These are phyloP conservation scores for Propithecus coquereli DNA, from an alignment of 2,113 vertebrate genomes.

Conservation along the genomic window DNA sequence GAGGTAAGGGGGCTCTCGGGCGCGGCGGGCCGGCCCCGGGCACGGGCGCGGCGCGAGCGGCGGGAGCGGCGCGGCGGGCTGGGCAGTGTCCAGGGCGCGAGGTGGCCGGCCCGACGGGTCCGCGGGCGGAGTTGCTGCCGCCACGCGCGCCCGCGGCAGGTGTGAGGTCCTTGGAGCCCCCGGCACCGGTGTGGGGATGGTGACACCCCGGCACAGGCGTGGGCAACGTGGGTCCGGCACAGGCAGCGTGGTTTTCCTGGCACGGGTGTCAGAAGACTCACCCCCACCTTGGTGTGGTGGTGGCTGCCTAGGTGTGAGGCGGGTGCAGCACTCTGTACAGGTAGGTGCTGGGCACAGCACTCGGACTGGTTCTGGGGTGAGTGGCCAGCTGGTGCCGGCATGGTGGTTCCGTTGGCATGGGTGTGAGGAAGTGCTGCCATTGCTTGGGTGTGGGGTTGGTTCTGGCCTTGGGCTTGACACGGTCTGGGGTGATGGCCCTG, in stretches of 20 bases:
- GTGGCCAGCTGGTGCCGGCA: neutral
- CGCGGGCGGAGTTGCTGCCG: constrained; percentile 41
- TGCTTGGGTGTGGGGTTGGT: neutral
- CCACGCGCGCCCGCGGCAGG: constrained; percentile 63
- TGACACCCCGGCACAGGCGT: constrained; percentile 29
- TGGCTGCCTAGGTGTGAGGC: constrained; percentile 38
- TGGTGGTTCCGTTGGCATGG: neutral
- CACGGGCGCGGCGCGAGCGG: neutral
- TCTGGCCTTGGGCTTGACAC: constrained; percentile 45
- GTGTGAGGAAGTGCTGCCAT: constrained; percentile 3
- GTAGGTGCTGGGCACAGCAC: neutral
- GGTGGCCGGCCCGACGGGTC: constrained; percentile 35
- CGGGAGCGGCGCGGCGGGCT: neutral
- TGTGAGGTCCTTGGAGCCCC: constrained; percentile 31
- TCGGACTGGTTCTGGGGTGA: rapidly evolving
- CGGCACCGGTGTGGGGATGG: neutral
- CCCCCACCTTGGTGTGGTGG: neutral
- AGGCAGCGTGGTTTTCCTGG: constrained; percentile 23
- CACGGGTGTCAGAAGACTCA: constrained; percentile 26
- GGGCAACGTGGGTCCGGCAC: constrained; percentile 50
- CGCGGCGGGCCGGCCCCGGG: neutral
- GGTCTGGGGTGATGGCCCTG: neutral
- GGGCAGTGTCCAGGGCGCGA: constrained; percentile 45
- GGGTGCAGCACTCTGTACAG: neutral
- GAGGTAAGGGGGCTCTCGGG: constrained; percentile 52